These are phyloP conservation scores for Ifrita kowaldi DNA, from an alignment of 2,113 vertebrate genomes.

Conservation along the genomic window DNA sequence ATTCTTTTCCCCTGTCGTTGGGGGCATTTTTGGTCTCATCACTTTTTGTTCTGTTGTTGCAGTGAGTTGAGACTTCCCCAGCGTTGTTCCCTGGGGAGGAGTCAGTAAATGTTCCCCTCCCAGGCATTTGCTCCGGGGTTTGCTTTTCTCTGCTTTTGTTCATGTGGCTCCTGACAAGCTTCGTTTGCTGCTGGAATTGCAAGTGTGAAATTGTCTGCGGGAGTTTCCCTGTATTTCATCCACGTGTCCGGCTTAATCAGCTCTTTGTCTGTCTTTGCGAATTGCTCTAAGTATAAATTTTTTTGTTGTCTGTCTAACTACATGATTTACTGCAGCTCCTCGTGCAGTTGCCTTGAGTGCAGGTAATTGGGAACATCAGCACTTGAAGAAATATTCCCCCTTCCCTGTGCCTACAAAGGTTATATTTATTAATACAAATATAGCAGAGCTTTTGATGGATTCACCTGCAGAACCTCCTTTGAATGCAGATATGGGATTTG, in stretches of 20 bases:
- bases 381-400: not conserved
- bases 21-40: not conserved
- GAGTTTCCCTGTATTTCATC: conserved; percentile 50
- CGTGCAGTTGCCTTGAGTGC: not conserved
- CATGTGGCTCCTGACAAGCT: not conserved
- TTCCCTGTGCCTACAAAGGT: not conserved
- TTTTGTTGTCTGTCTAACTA: conserved; percentile 12
- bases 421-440: not conserved
- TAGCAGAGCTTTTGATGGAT: not conserved
- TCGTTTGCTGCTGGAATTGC: conserved; percentile 30
- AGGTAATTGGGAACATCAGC: conserved; percentile 53
- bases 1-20: not conserved
- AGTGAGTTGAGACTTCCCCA: not conserved
- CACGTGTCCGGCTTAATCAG: conserved; percentile 55
- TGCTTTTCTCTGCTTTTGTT: not conserved
- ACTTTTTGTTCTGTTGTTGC: not conserved
- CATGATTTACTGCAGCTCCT: conserved; percentile 60
- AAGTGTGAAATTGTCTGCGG: not conserved
- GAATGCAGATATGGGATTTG: not conserved
- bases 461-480: not conserved
- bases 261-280: conserved; percentile 47
- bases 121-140: not conserved
- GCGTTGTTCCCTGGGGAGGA: not conserved
- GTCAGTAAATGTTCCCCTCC: not conserved
- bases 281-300: conserved; percentile 57